Conservation (phyloP, 64 coral and sea anemone species). For the Cladopsammia gracilis region DNA sequence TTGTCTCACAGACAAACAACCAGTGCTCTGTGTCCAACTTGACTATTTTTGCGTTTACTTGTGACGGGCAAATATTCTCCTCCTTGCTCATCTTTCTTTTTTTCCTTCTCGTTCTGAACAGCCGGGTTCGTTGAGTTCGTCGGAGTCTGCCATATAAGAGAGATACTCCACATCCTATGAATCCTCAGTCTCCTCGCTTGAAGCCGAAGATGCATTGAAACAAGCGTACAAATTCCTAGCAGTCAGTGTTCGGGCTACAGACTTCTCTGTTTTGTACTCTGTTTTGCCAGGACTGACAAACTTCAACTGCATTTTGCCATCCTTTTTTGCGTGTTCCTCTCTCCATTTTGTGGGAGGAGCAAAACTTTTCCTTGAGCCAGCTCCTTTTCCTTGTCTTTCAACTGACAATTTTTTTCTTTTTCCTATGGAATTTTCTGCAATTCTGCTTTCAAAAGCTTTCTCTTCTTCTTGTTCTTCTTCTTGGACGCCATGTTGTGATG, state of each 20-base stretch:
- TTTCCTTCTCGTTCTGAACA: no score
- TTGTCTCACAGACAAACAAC: conserved; percentile 51
- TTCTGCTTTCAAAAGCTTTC: not conserved
- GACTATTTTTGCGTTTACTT: not conserved
- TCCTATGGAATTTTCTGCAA: no score
- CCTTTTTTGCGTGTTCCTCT: not conserved
- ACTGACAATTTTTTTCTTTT: not conserved
- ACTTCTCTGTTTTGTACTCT: conserved; percentile 1
- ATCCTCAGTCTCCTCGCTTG: no score
- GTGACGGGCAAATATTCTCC: not conserved
- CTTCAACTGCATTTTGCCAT: not conserved
- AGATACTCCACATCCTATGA: not conserved
- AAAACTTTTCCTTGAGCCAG: not conserved
- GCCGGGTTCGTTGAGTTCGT: no score
- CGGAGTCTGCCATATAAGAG: no score
- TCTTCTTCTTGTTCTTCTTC: no score
- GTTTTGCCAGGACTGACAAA: not conserved
- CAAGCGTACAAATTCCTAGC: not conserved
- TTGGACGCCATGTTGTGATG: no score
- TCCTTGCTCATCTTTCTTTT: not conserved
- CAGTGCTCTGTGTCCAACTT: not conserved
- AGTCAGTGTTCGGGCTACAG: not conserved
- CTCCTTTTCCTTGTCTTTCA: not conserved
- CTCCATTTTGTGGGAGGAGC: conserved; percentile 6
- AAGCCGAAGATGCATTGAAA: not conserved